Evolutionary conservation across 2,888 invertebrate species (phyloP).

Genomic region (Acrobasis repandana): DNA sequence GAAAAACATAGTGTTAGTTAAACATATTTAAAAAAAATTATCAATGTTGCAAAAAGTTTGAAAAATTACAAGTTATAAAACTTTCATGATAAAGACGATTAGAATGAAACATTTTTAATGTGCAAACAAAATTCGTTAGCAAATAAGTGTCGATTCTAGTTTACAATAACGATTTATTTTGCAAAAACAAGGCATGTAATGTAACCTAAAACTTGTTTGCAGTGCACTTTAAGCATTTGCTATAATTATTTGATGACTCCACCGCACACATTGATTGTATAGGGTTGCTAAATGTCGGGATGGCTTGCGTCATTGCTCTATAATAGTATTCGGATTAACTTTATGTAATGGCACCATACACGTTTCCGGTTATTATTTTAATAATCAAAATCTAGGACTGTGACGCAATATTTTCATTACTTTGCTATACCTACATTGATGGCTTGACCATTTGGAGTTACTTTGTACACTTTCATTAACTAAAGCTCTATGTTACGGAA

Average conservation of each 20-base stretch:
- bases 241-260: constrained; percentile 14
- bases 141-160: not conserved
- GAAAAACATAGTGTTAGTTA: not conserved
- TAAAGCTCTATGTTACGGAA: constrained; percentile 13
- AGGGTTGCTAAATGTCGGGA: constrained; percentile 49
- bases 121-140: not conserved
- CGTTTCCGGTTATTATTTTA: constrained; percentile 49
- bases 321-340: constrained; percentile 33
- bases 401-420: constrained; percentile 34
- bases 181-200: not conserved
- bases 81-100: no score
- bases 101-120: no score
- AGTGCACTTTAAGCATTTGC: not conserved
- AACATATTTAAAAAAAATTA: not conserved
- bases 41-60: not conserved
- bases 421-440: constrained; percentile 1
- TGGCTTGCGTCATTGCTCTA: constrained; percentile 42
- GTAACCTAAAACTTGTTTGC: not conserved
- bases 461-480: constrained; percentile 25
- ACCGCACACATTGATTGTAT: constrained; percentile 31
- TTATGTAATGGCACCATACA: constrained; percentile 32
- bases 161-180: not conserved
- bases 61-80: not conserved
- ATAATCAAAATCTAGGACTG: constrained; percentile 39
- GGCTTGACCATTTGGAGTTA: constrained; percentile 21